A percentile compares a stretch with the other conserved stretches of the same genome.
These are phyloP conservation scores for Heliconius charithonia DNA, from an alignment of 2,888 invertebrate species.

Conservation along the genomic window DNA sequence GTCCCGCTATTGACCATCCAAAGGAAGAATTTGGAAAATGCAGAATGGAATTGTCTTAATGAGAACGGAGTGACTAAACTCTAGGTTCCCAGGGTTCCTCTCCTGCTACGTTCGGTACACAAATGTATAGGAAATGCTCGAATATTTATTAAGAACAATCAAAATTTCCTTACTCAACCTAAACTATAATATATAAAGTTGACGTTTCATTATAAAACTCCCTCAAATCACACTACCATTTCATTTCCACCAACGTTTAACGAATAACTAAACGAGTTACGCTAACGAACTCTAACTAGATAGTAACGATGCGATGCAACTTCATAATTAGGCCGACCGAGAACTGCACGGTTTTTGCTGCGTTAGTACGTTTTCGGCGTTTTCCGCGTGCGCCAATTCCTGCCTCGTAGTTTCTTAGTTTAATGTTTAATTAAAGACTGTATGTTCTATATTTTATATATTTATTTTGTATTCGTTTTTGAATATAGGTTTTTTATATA, in stretches of 20 bases:
- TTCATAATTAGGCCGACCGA: conserved; percentile 71
- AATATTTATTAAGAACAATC: neutral
- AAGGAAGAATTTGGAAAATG: neutral
- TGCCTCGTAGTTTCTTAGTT: conserved; percentile 4
- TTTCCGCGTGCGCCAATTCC: conserved; percentile 18
- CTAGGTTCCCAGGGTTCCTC: neutral
- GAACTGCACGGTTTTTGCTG: conserved; percentile 60
- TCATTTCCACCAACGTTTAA: conserved; percentile 74
- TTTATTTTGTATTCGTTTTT: neutral
- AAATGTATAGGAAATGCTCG: neutral
- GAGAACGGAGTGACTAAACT: neutral
- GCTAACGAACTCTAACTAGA: conserved; percentile 78
- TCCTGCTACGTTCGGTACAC: neutral
- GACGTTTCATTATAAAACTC: conserved; percentile 11
- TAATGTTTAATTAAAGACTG: neutral
- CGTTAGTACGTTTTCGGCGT: conserved; percentile 24
- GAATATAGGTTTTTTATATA: neutral
- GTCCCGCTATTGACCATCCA: neutral
- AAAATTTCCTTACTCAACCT: neutral
- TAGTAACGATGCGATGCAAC: conserved; percentile 69
- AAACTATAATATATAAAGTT: neutral
- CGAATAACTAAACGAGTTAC: conserved; percentile 68
- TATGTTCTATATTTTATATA: neutral
- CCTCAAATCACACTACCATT: conserved; percentile 44
- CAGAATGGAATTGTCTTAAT: neutral